Evolutionary conservation across 2,797 vertebrate genomes (phyloP).

Genomic region (Aulostomus chinensis): DNA sequence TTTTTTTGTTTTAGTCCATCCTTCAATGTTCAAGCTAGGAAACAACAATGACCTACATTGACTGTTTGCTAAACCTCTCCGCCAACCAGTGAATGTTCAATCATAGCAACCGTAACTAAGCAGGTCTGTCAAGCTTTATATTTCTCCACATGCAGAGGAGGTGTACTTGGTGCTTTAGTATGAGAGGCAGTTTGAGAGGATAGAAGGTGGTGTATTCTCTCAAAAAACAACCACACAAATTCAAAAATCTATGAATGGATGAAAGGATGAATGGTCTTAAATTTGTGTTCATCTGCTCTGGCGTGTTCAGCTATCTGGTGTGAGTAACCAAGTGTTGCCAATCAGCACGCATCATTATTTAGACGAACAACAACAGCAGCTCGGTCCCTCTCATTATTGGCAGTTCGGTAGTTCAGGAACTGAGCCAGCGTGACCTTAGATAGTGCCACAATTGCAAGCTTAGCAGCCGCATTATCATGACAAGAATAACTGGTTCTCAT

Average conservation of each 20-base stretch:
- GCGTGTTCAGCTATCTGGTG: neutral
- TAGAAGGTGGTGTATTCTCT: too few species aligned
- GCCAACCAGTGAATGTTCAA: neutral
- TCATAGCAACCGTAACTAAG: conserved; percentile 4
- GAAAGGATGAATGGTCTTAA: neutral
- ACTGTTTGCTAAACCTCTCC: neutral
- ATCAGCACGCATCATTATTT: too few species aligned
- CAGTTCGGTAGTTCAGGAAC: too few species aligned
- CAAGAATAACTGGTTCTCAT: too few species aligned
- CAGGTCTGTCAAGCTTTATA: conserved; percentile 10
- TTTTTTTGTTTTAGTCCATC: conserved; percentile 13
- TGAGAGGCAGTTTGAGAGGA: neutral
- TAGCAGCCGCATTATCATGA: too few species aligned
- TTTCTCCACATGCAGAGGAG: conserved; percentile 1
- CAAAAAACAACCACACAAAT: too few species aligned
- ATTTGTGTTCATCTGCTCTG: neutral
- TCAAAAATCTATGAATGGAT: too few species aligned
- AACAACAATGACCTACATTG: conserved; percentile 5
- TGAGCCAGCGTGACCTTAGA: too few species aligned
- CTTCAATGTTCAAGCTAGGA: conserved; percentile 6
- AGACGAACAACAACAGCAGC: too few species aligned
- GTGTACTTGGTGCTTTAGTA: neutral
- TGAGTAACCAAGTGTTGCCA: too few species aligned
- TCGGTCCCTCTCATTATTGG: too few species aligned
- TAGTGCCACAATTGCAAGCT: too few species aligned